Base-by-base conservation (phyloP, 2,797 vertebrate species). In the Parambassis ranga region DNA sequence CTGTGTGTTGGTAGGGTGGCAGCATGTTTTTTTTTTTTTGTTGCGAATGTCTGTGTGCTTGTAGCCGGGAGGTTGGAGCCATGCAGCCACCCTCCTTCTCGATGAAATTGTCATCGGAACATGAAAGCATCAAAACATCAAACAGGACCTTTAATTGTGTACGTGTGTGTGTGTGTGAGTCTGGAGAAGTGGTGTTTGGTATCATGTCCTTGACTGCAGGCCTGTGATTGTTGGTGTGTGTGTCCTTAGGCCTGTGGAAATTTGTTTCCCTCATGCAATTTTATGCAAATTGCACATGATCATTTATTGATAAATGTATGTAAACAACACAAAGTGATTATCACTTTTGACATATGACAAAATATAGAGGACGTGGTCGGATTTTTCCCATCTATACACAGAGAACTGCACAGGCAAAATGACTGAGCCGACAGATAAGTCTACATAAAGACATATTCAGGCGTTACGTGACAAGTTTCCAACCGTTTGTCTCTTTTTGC, bases 121-220 rank as follows among this genome's bases (percentile, higher is more conserved):
- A 85, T 86, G 82, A 86, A 83, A 79, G 83, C 72, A 67, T 79
- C 66, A 70, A 65, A 82, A 89, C 85, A 89, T 92, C 87, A 86
- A 89, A 90, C 68, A 24, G 73, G 75, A 75, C 69, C 36, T 86
- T 83, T 87, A 87, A 86, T 86, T 83, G 77, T 73, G 65, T 44
- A 26, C 50, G 51, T 59, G 62, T 58, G 48, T 65, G 30, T 65
- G 49, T 39, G n/a, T 64, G 37, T 65, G 53, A 53, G 59, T 56
- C n/a, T 50, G 55, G 23, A 71, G 43, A 65, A 44, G 13, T 65
- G 51, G 23, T 41, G 37, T 56, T 65, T 62, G 52, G 43, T 44
- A 65, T 59, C 39, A 43, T 48, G 43, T 51, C 44, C 27, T 33
- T 0, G 7, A 77, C 77, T 66, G 65, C 26, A 46, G 51, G 47